Base-by-base conservation (phyloP, 2,888 invertebrate species). In the Campoletis raptor region DNA sequence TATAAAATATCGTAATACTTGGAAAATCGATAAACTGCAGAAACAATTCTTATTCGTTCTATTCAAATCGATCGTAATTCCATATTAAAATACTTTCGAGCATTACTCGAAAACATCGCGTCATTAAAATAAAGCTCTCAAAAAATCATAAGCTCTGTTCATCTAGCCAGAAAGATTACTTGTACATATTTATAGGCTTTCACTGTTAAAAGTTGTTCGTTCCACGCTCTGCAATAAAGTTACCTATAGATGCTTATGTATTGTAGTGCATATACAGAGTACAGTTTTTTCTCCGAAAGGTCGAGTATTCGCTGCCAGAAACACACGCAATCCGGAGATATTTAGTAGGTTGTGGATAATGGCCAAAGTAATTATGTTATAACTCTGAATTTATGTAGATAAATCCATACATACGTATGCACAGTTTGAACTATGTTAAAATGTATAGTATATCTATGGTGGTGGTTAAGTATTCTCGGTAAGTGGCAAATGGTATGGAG, bases 291-390 rank as follows among this genome's bases (percentile, higher is more conserved):
- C 45, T 61, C 54, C 40, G 78, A 57, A 78, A 74, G 73, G 78
- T 78, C 54, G 42, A 81, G 67, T 61, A 79, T 72, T 48, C 61
- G 57, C 42, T 85, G 85, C 81, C 81, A 85, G 78, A 82, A 85
- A 69, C 85, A 82, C 78, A 79, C 73, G 84, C 84, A 81, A 81
- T 77, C 72, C 76, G 64, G 21, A 77, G 85, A 81, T 82, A 85
- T 74, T 77, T 82, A 85, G 85, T 85, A 85, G 81, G 78, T 85
- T 85, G 73, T 54, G 80, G 45, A 73, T 81, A 85, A 82, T 82
- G 78, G 85, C 42, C 36, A 48, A 48, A 67, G 85, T 69, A 82
- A 61, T 61, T 61, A 30, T 30, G 61, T 61, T 61, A 61, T 24
- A 61, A 61, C 37, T 70, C 57, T 40, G 30, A 18, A 21, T 42